Evolutionary conservation across 2,797 vertebrate species (phyloP).

Genomic region (Sebastiscus tertius): DNA sequence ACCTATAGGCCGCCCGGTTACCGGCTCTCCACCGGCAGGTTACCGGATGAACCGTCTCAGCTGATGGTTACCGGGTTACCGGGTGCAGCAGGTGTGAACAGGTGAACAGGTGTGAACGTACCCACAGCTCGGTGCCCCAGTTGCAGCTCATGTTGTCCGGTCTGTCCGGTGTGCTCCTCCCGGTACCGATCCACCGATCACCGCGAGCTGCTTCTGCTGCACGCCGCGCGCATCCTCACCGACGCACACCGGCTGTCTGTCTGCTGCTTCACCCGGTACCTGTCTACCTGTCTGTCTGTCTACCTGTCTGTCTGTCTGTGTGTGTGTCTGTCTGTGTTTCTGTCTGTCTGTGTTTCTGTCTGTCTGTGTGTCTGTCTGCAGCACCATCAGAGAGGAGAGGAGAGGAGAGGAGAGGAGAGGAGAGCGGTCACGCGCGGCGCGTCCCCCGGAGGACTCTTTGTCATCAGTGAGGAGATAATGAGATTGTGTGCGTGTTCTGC

Average conservation of each 20-base stretch:
- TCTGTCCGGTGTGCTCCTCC: conserved; percentile 39
- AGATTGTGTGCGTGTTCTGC: conserved; percentile 1
- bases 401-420: not conserved
- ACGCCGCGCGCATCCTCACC: conserved; percentile 42
- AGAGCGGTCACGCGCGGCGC: conserved; percentile 51
- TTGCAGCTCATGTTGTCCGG: conserved; percentile 77
- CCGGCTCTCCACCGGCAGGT: not conserved
- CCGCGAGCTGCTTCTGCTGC: conserved; percentile 22
- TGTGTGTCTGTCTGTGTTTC: too few species aligned
- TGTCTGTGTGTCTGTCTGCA: not conserved
- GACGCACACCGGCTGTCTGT: not conserved
- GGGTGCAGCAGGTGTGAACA: not conserved
- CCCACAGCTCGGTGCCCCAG: conserved; percentile 86
- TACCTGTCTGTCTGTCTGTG: not conserved
- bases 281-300: too few species aligned
- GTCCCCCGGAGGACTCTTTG: conserved; percentile 50
- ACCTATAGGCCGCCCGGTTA: not conserved
- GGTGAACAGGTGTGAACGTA: conserved; percentile 53
- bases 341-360: not conserved
- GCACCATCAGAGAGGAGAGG: conserved; percentile 12
- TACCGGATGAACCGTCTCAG: not conserved
- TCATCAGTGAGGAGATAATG: conserved; percentile 46
- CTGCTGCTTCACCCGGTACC: not conserved
- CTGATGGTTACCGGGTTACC: not conserved
- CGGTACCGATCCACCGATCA: conserved; percentile 20